phyloP scores from a whole-genome alignment of 2,888 invertebrate genomes.

The Rhagonycha lutea region DNA sequence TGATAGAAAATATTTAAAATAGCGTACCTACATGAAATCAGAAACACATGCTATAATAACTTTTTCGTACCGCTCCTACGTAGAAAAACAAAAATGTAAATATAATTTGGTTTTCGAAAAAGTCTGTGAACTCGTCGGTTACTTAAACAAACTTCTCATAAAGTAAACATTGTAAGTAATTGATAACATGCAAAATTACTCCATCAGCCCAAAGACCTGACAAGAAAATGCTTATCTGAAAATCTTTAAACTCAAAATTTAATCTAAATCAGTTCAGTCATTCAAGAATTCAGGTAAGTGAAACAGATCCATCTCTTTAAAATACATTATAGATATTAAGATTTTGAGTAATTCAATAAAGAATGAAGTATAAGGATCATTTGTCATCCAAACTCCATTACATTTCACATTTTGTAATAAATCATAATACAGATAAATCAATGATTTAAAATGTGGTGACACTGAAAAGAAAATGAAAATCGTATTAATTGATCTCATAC shows the following conservation, averaged over 20 bases:
- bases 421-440: not conserved
- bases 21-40: not conserved
- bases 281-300: not conserved
- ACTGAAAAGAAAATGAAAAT: not conserved
- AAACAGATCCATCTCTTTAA: not conserved
- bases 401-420: not conserved
- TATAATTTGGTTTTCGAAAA: not conserved
- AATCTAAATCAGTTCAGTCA: not conserved
- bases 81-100: not conserved
- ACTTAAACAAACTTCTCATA: not conserved
- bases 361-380: not conserved
- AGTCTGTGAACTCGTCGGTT: not conserved
- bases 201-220: not conserved
- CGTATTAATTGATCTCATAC: not conserved
- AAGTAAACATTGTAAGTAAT: not conserved
- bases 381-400: not conserved
- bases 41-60: not conserved
- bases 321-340: not conserved
- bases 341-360: not conserved
- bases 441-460: not conserved
- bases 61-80: not conserved
- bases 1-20: too few species aligned
- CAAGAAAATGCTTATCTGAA: not conserved
- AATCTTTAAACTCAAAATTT: not conserved
- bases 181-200: not conserved